Percentiles rank a stretch among this genome's conserved stretches.
phyloP scores from a whole-genome alignment of 2,113 vertebrate species.

The Geothlypis trichas region DNA sequence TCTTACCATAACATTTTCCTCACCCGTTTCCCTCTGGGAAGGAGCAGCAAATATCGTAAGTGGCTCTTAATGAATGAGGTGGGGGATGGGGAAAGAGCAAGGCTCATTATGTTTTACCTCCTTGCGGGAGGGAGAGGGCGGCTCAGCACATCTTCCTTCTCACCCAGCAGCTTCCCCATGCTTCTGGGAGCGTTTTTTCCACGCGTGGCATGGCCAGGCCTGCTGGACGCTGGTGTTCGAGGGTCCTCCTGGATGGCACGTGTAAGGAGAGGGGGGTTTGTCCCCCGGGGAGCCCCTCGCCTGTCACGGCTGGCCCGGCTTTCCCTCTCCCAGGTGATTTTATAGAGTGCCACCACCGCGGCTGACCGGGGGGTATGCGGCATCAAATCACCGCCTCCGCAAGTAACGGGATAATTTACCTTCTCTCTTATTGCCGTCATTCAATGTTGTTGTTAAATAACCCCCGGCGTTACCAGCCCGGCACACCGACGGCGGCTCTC shows the following conservation, averaged over 20 bases:
- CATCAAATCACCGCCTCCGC: background rate
- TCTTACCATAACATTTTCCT: background rate
- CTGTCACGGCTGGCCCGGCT: background rate
- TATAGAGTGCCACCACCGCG: background rate
- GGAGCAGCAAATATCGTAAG: background rate
- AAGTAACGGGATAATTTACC: background rate
- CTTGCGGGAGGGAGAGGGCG: background rate
- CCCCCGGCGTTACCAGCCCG: background rate
- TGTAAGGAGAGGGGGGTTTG: background rate
- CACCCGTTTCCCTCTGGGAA: background rate
- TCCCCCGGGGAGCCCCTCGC: rapidly evolving
- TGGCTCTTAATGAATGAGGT: background rate
- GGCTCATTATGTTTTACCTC: background rate
- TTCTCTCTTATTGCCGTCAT: background rate
- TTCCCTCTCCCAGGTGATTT: background rate
- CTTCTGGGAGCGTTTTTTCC: background rate
- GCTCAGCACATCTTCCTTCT: background rate
- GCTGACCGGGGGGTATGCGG: background rate
- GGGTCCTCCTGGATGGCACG: background rate
- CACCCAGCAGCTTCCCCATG: background rate
- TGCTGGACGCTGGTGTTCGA: background rate
- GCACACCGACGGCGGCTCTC: background rate
- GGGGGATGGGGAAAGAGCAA: background rate
- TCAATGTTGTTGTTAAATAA: background rate
- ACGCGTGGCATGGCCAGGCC: rapidly evolving